These are phyloP conservation scores for Mormyrus iriodes DNA, from an alignment of 2,113 vertebrate species.

Conservation along the genomic window DNA sequence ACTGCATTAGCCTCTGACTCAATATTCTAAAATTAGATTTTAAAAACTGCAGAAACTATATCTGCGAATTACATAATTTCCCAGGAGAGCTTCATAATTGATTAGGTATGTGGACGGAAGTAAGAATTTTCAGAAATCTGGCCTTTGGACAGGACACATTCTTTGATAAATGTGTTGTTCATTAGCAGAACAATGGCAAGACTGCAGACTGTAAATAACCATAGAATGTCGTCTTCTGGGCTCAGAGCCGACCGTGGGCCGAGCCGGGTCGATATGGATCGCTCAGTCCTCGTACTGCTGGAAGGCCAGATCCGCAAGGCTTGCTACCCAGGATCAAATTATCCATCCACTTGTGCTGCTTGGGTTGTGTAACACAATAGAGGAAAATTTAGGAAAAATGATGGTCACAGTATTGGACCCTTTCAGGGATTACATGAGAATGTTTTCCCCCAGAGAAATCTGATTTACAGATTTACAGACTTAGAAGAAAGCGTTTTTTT, in stretches of 20 bases:
- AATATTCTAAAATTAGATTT: conserved; percentile 18
- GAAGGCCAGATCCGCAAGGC: conserved; percentile 6
- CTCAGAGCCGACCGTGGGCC: not conserved
- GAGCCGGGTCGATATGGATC: not conserved
- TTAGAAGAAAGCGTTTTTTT: not conserved
- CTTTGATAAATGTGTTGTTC: conserved; percentile 25
- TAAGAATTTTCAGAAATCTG: not conserved
- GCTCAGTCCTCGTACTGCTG: not conserved
- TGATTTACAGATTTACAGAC: not conserved
- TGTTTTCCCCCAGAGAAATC: not conserved
- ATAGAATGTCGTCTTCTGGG: conserved; percentile 8
- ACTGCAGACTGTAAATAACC: not conserved
- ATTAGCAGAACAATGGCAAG: conserved; percentile 15
- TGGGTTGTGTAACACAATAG: not conserved
- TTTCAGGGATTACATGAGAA: not conserved
- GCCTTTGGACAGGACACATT: conserved; percentile 2
- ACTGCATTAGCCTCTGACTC: not conserved
- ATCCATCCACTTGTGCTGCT: not conserved
- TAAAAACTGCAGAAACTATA: not conserved
- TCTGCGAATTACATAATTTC: conserved; percentile 1
- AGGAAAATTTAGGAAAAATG: not conserved
- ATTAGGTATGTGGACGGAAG: conserved; percentile 4
- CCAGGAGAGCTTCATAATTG: conserved; percentile 1
- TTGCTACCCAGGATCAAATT: not conserved
- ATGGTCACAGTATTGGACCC: not conserved